Evolutionary conservation across 2,797 vertebrate species (phyloP), one percentile per base, ranked within the genome.

Genomic region (Synanceia verrucosa): DNA sequence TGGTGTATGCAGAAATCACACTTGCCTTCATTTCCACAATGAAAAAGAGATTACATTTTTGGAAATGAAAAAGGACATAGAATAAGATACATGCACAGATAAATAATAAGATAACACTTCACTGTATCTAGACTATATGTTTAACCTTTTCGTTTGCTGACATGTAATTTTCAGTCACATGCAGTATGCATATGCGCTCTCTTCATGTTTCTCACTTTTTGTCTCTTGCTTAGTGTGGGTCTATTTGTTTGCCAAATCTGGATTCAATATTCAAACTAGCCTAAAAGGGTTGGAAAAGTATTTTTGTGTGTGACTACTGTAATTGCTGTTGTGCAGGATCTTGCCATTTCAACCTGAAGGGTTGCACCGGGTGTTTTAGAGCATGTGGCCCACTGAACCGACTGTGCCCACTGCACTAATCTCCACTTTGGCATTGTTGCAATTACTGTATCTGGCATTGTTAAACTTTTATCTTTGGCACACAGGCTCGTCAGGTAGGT

Each of bases 391-490:
- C 21, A 44, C 50, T 71, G 61, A 82, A 63, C 36, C 37, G 14
- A 62, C 48, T 18, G 24, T 31, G 29, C 19, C 59, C 11, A 18
- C 64, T 44, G 34, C 64, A 19, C 44, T 61, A 52, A 66, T 39
- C 50, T 58, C 52, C 23, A 18, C 60, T 46, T 43, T 4, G 47
- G n/a, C 63, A 10, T 56, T 75, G 76, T 50, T 41, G 74, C 57
- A 37, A 46, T 82, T 60, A n/a, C n/a, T n/a, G n/a, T n/a, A 87
- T 82, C 62, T 71, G 59, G 44, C 55, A 34, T 70, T 82, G 78
- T 87, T 83, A 81, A 88, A 90, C 68, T 88, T 90, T 87, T 86
- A 87, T 87, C 78, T 88, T 79, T 78, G 70, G 70, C 84, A 90
- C 80, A 81, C 58, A 53, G 55, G 46, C 73, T 83, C 82, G 88